Evolutionary conservation across 2,797 vertebrate genomes (phyloP).

Genomic region (Spondyliosoma cantharus): DNA sequence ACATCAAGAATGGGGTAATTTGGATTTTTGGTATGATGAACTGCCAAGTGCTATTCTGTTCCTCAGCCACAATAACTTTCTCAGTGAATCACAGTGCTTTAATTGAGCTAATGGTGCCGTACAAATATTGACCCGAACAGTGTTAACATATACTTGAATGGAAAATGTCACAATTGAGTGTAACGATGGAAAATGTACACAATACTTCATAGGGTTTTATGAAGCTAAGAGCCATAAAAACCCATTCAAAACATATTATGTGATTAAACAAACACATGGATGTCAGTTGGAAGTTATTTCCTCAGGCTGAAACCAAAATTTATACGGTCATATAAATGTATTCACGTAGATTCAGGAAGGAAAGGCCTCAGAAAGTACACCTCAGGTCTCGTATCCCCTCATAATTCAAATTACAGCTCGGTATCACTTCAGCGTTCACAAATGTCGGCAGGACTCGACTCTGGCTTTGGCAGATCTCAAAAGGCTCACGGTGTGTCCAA

Average conservation of each 20-base stretch:
- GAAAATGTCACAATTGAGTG: conserved; percentile 37
- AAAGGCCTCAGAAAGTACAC: conserved; percentile 47
- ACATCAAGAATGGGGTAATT: conserved; percentile 45
- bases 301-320: conserved; percentile 29
- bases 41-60: conserved; percentile 29
- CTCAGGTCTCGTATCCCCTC: conserved; percentile 33
- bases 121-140: conserved; percentile 32
- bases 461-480: conserved; percentile 10
- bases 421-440: conserved; percentile 43
- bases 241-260: conserved; percentile 50
- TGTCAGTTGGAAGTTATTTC: conserved; percentile 37
- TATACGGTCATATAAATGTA: conserved; percentile 39
- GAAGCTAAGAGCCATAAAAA: conserved; percentile 43
- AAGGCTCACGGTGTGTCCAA: conserved; percentile 17
- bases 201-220: conserved; percentile 46
- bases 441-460: conserved; percentile 15
- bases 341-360: conserved; percentile 43
- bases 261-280: conserved; percentile 66
- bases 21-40: conserved; percentile 36
- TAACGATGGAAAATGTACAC: conserved; percentile 49
- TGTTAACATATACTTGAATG: conserved; percentile 46
- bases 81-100: conserved; percentile 27
- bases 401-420: conserved; percentile 43
- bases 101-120: conserved; percentile 40
- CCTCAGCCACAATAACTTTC: conserved; percentile 35